Evolutionary conservation across 2,888 invertebrate species (phyloP), one percentile per base, ranked within the genome.

Genomic region (Gryllus longicercus): DNA sequence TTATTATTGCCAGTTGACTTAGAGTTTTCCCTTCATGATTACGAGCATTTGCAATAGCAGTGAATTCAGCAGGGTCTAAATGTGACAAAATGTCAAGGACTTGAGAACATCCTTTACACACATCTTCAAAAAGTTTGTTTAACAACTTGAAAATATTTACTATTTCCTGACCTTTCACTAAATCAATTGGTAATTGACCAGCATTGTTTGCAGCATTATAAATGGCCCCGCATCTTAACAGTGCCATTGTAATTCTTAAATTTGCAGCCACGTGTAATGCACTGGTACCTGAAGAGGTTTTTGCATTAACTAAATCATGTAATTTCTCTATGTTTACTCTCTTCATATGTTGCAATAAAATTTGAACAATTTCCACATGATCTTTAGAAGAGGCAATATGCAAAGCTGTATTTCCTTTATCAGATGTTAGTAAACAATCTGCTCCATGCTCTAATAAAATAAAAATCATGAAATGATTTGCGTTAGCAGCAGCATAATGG

Each of bases 261-360:
- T 38, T 38, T 38, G 38, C 8, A 74, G 84, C 84, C 50, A 83
- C 74, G 77, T 84, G 84, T 23, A 84, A 78, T n/a, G 83, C 23
- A 50, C 78, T 82, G 25, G 82, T 83, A 38, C 81, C 78, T 50
- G 38, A 18, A 51, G 78, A 78, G 0, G 83, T 84, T 82, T 82
- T 82, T 75, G 83, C 81, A 82, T 84, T 84, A 79, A 84, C 51
- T 80, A 83, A 83, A 51, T 82, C 81, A 79, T 79, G 81, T 16
- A 84, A 81, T 80, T 11, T 79, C 51, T 78, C 80, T 79, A 51
- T 4, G 16, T 16, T 50, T n/a, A 25, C 50, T 38, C 38, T 38
- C 38, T 10, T 38, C 38, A 38, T 38, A 12, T 50, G n/a, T 49
- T 79, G 18, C 25, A 76, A 49, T 25, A 79, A 63, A 75, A 78